phyloP scores from a whole-genome alignment of 2,113 vertebrate genomes.

The Dinomys branickii region DNA sequence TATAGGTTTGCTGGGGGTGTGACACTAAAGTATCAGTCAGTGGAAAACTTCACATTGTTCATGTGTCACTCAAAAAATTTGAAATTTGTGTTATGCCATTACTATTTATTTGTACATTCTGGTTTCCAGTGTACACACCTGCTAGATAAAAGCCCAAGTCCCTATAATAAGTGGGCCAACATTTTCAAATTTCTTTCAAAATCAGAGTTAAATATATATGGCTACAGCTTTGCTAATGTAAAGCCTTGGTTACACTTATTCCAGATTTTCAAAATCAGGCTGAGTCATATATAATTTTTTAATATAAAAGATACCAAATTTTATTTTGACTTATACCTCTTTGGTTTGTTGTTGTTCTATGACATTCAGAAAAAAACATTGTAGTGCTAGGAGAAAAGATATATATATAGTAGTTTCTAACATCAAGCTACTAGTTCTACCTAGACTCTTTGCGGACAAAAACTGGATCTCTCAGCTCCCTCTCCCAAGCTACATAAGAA shows the following conservation, averaged over 20 bases:
- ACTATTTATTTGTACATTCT: constrained; percentile 80
- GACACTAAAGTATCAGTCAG: constrained; percentile 81
- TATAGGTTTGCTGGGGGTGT: constrained; percentile 76
- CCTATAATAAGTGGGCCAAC: constrained; percentile 30
- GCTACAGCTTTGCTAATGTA: background rate
- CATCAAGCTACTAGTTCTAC: constrained; percentile 45
- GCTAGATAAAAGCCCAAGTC: constrained; percentile 29
- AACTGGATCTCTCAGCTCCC: constrained; percentile 62
- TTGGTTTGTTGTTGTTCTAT: background rate
- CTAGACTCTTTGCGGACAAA: constrained; percentile 44
- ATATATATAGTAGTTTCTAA: constrained; percentile 36
- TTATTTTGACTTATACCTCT: constrained; percentile 1
- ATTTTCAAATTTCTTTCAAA: constrained; percentile 61
- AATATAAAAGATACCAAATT: constrained; percentile 32
- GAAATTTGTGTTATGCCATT: constrained; percentile 77
- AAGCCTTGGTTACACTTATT: constrained; percentile 27
- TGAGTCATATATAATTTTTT: constrained; percentile 34
- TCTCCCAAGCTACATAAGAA: constrained; percentile 63
- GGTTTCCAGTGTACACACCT: constrained; percentile 57
- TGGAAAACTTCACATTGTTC: constrained; percentile 79
- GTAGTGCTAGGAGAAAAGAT: background rate
- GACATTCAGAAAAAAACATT: constrained; percentile 53
- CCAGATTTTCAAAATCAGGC: constrained; percentile 20
- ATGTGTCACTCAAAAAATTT: constrained; percentile 74
- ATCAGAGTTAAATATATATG: constrained; percentile 60